A percentile compares a stretch with the other conserved stretches of the same genome.
Evolutionary conservation across 1,140 invertebrate genomes (phyloP).

Genomic region (Saccostrea cuccullata): DNA sequence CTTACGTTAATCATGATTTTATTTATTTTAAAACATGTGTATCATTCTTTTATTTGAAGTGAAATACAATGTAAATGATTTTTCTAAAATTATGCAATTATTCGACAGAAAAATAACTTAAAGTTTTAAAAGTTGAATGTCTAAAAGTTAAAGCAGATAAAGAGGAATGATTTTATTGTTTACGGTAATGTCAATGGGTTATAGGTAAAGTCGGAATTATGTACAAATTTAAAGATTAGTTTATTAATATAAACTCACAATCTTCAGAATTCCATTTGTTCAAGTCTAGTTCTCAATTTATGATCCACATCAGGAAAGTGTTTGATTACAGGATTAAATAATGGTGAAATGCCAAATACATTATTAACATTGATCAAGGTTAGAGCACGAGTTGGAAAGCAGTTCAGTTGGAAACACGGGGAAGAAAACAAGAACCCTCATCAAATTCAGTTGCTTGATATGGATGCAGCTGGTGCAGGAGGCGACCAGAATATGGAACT

Average conservation of each 20-base stretch:
- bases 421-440: background rate
- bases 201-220: no score
- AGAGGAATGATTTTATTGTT: no score
- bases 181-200: no score
- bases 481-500: constrained; percentile 6
- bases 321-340: background rate
- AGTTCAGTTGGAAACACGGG: background rate
- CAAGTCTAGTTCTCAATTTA: background rate
- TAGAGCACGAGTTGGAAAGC: constrained; percentile 14
- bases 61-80: background rate
- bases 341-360: background rate
- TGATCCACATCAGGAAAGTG: background rate
- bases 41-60: background rate
- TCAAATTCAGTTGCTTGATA: background rate
- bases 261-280: background rate
- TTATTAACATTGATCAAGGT: background rate
- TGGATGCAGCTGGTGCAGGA: background rate
- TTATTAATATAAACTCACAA: no score
- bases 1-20: background rate
- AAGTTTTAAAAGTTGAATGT: no score
- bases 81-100: background rate
- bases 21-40: background rate
- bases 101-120: background rate
- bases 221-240: no score
- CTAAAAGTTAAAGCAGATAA: no score